These are phyloP conservation scores for Atrina japonica DNA, from an alignment of 2,888 invertebrate genomes.

Conservation along the genomic window DNA sequence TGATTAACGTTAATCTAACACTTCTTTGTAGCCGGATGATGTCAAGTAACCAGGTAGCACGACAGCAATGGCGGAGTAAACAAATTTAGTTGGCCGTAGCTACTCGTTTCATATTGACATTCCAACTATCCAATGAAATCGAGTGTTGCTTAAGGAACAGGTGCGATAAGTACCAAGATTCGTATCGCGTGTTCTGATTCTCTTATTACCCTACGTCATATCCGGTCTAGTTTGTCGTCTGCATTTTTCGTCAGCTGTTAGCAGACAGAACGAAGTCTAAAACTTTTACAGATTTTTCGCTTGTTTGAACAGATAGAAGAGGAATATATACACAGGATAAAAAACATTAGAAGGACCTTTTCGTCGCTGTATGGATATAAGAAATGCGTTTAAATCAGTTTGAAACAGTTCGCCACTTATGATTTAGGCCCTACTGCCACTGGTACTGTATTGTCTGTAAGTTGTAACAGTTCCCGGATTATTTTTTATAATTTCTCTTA, in stretches of 20 bases:
- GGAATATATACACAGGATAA: too few species aligned
- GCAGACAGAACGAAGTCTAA: too few species aligned
- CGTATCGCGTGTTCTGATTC: neutral
- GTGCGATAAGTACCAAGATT: conserved; percentile 3
- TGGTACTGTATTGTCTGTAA: too few species aligned
- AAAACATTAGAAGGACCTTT: too few species aligned
- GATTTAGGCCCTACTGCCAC: too few species aligned
- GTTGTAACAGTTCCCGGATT: too few species aligned
- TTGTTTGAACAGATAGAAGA: too few species aligned
- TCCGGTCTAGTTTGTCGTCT: conserved; percentile 4
- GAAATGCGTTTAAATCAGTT: too few species aligned
- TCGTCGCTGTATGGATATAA: too few species aligned
- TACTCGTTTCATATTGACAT: conserved; percentile 42
- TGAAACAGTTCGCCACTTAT: too few species aligned
- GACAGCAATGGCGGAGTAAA: conserved; percentile 57
- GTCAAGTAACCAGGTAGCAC: conserved; percentile 56
- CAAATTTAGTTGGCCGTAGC: conserved; percentile 63
- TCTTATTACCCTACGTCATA: conserved; percentile 3
- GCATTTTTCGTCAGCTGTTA: neutral
- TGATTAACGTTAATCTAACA: neutral
- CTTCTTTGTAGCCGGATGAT: conserved; percentile 7
- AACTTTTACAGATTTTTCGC: neutral
- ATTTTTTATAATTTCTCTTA: too few species aligned
- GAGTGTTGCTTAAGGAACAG: neutral
- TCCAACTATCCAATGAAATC: conserved; percentile 19